phyloP scores from a whole-genome alignment of 1,140 invertebrate species.

The Bombyx mori region ASM3026992v2 NC_085118.1:662001-662500 shows the following conservation, averaged over 20 bases:
- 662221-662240: constrained; percentile 75
- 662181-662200: constrained; percentile 38
- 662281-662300: constrained; percentile 83
- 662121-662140: constrained; percentile 88
- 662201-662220: constrained; percentile 36
- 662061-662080: constrained; percentile 2
- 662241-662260: constrained; percentile 81
- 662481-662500: too few relatives aligned
- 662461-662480: too few relatives aligned
- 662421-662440: too few relatives aligned
- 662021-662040: neutral
- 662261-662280: constrained; percentile 95
- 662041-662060: neutral
- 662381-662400: too few relatives aligned
- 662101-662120: constrained; percentile 92
- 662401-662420: too few relatives aligned
- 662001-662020: too few relatives aligned
- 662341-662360: too few relatives aligned
- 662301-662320: too few relatives aligned
- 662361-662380: too few relatives aligned
- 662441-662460: too few relatives aligned
- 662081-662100: constrained; percentile 60
- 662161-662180: constrained; percentile 21
- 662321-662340: too few relatives aligned
- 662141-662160: constrained; percentile 74